Base-by-base conservation (phyloP, 2,797 vertebrate species). In the Borostomias antarcticus region DNA sequence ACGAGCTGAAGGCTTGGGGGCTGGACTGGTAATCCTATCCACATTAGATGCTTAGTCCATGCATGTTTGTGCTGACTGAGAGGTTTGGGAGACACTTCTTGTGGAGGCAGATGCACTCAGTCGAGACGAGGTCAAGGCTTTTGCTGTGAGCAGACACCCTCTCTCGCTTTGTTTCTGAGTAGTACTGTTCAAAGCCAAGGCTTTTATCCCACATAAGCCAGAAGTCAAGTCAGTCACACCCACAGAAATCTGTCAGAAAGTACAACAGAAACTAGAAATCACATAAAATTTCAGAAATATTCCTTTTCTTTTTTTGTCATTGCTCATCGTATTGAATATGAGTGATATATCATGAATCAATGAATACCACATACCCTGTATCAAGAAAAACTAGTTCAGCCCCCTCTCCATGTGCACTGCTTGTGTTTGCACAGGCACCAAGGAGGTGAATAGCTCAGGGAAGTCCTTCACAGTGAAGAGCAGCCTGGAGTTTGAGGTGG, bases 401-500 rank as follows among this genome's bases (percentile, higher is more conserved):
- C n/a, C n/a, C n/a, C n/a, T n/a, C n/a, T n/a, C n/a, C n/a, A n/a
- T n/a, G n/a, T n/a, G n/a, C n/a, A n/a, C n/a, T 19, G 50, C 1
- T 19, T 28, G 23, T 52, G 50, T 15, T 19, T 52, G 51, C 74
- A 73, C 53, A 92, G 96, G 95, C 79, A 87, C 93, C 76, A 98
- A 98, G 90, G 96, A 98, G 90, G 95, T 97, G 70, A 97, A 98
- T 60, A 92, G 93, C 61, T 94, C 94, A 67, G 96, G 94, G 73
- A 99, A 96, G 90, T 98, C 97, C 0, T 99, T 97, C 85, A 99
- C 96, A 2, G 96, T 99, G 63, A 94, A 88, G 82, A 99, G 96
- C 86, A 97, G 94, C 0, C 80, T 99, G 86, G 93, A 95, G 89
- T 94, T 98, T 80, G 90, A 91, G 79, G 97, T 96, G 87, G 93